Evolutionary conservation across 2,888 invertebrate genomes (phyloP), one percentile per base, ranked within the genome.

Genomic region (Busseola fusca): DNA sequence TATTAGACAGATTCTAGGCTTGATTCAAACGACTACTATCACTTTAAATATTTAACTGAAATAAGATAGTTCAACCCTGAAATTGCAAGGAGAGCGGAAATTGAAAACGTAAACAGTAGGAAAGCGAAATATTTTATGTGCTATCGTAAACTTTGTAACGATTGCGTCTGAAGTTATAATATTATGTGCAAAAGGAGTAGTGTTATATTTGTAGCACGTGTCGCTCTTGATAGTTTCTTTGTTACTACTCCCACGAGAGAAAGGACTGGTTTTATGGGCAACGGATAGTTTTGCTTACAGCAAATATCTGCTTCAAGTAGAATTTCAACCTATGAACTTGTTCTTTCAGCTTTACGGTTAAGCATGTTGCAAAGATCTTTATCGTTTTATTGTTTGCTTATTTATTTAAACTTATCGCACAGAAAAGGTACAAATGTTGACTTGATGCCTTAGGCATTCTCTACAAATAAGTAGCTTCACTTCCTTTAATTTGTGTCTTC

Each of bases 81-180:
- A 85, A 80, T 81, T 75, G 81, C 59, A 74, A 52, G 64, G 70
- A 72, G 78, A 83, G 74, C 85, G 90, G 90, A 90, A 89, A 90
- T 90, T 90, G 87, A 88, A 89, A 88, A 87, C 85, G 85, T 84
- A 86, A 86, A 87, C 79, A 72, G 78, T 57, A 76, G 80, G 73
- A 78, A 76, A 71, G 71, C 69, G 71, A 84, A 81, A 83, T 81
- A 82, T 85, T 83, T 74, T 71, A 77, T 78, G 78, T 82, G 75
- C 69, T 56, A 73, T 85, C 85, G 76, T 82, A 83, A 84, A 74
- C 50, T 60, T n/a, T 59, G 70, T 58, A 70, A 74, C 78, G 73
- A 77, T 72, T 76, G 77, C 72, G 74, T 71, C 72, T 67, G 76
- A 69, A 78, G 68, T 79, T 73, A 69, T 73, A 80, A 80, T 74